These are phyloP conservation scores for Rhinoderma darwinii DNA, from an alignment of 2,113 vertebrate genomes.

Conservation along the genomic window DNA sequence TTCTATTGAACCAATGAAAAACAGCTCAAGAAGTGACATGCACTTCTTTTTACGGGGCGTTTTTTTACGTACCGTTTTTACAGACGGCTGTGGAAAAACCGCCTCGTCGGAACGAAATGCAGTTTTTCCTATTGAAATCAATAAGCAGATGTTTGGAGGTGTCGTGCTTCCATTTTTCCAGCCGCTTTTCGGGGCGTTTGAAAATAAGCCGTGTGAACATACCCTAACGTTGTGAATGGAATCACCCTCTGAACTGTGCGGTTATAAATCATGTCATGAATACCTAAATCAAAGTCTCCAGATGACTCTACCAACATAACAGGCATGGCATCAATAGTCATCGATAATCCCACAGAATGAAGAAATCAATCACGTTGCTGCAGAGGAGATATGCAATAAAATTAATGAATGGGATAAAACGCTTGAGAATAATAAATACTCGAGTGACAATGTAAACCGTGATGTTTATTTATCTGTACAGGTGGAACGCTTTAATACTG, in stretches of 20 bases:
- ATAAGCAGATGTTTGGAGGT: no score
- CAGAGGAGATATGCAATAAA: background rate
- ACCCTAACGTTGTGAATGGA: background rate
- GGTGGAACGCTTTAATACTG: background rate
- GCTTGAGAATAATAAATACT: slow-evolving; percentile 5
- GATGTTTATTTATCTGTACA: slow-evolving; percentile 23
- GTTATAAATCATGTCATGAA: slow-evolving; percentile 15
- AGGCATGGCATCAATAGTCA: slow-evolving; percentile 21
- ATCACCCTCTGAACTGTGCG: no score
- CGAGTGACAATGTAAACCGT: background rate
- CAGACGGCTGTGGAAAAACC: no score
- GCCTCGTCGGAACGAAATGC: no score
- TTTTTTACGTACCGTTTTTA: no score
- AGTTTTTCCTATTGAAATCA: no score
- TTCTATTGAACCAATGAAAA: no score
- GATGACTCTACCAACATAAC: slow-evolving; percentile 8
- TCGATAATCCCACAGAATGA: slow-evolving; percentile 15
- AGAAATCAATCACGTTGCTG: slow-evolving; percentile 16
- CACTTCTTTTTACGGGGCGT: no score
- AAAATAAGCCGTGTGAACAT: no score
- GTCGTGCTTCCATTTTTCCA: no score
- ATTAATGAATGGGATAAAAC: slow-evolving; percentile 32
- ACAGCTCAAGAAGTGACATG: no score
- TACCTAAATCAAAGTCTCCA: slow-evolving; percentile 8
- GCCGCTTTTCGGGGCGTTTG: no score